Evolutionary conservation across 2,797 vertebrate genomes (phyloP).

Genomic region (Chrysocyon brachyurus): DNA sequence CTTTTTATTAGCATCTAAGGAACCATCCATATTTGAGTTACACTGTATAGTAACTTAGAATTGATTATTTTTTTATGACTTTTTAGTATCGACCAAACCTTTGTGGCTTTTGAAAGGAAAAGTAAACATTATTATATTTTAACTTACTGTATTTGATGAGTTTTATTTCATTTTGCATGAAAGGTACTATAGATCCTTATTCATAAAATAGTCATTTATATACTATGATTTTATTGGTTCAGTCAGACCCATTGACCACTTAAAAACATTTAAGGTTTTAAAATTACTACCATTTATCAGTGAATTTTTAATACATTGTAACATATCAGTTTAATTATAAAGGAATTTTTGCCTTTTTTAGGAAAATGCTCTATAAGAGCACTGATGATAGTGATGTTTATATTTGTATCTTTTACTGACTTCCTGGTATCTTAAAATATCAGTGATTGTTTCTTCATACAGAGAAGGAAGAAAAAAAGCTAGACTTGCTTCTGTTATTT

Average conservation of each 20-base stretch:
- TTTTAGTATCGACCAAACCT: constrained; percentile 56
- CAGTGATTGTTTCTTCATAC: constrained; percentile 52
- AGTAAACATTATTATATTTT: constrained; percentile 53
- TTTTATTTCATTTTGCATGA: constrained; percentile 62
- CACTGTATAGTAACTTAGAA: constrained; percentile 48
- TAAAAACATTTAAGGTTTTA: constrained; percentile 54
- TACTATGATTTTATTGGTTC: constrained; percentile 34
- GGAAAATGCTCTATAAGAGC: constrained; percentile 37
- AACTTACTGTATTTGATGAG: constrained; percentile 30
- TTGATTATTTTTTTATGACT: constrained; percentile 23
- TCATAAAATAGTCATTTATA: constrained; percentile 11
- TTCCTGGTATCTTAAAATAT: constrained; percentile 50
- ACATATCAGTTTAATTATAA: constrained; percentile 53
- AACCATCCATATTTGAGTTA: constrained; percentile 49
- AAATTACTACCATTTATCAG: constrained; percentile 4
- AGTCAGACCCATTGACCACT: not conserved
- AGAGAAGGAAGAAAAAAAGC: constrained; percentile 18
- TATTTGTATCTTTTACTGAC: constrained; percentile 43
- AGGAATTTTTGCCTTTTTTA: constrained; percentile 1
- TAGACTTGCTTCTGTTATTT: not conserved
- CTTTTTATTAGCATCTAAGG: constrained; percentile 56
- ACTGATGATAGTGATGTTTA: constrained; percentile 12
- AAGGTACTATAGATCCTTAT: not conserved
- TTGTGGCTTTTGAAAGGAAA: constrained; percentile 61
- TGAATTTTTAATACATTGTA: constrained; percentile 53